Conservation (phyloP, 1,140 invertebrate genomes). For the Drosophila sp. region DNA sequence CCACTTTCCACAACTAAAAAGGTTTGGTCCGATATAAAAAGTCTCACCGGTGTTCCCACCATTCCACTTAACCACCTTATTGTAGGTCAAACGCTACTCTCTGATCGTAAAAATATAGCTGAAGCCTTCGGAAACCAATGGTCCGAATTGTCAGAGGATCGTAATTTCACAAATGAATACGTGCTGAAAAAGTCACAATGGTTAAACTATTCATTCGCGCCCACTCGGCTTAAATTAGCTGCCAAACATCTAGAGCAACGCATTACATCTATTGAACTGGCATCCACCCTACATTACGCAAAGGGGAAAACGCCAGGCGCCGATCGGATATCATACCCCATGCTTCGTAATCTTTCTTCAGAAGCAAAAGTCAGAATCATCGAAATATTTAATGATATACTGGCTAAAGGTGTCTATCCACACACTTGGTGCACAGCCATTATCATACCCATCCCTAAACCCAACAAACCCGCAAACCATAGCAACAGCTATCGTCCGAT, state of each 20-base stretch:
- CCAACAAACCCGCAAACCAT: slow-evolving; percentile 15
- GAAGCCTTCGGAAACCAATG: background rate
- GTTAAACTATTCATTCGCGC: slow-evolving; percentile 2
- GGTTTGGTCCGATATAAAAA: slow-evolving; percentile 26
- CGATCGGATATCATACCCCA: slow-evolving; percentile 1
- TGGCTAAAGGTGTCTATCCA: background rate
- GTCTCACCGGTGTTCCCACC: slow-evolving; percentile 11
- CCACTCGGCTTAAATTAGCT: background rate
- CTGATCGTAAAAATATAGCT: background rate
- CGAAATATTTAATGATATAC: background rate
- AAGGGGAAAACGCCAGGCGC: slow-evolving; percentile 13
- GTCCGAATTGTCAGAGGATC: slow-evolving; percentile 2
- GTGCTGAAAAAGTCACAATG: background rate
- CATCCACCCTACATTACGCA: background rate
- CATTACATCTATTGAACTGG: slow-evolving; percentile 18
- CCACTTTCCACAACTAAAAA: slow-evolving; percentile 5
- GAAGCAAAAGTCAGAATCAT: background rate
- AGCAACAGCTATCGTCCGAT: background rate
- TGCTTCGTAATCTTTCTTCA: slow-evolving; percentile 4
- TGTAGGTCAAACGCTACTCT: background rate
- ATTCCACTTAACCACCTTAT: background rate
- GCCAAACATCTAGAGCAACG: slow-evolving; percentile 4
- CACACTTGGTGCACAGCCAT: slow-evolving; percentile 19
- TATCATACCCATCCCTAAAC: slow-evolving; percentile 18
- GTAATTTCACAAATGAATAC: slow-evolving; percentile 13